Evolutionary conservation across 92 coral and sea anemone genomes (phyloP), one percentile per base, ranked within the genome.

Genomic region (Epizoanthus stellaris): DNA sequence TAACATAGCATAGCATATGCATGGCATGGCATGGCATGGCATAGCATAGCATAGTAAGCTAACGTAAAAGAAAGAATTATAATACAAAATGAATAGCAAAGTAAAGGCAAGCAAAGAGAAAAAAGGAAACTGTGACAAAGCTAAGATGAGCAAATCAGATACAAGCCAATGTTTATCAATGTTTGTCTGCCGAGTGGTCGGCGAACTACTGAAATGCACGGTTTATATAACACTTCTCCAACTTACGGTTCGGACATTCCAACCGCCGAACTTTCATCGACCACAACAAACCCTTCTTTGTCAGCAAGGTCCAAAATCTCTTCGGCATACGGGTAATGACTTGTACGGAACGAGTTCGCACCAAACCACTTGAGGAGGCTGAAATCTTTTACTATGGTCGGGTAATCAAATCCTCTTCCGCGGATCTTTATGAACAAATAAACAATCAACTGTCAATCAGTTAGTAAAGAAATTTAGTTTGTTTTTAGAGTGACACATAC

Each of bases 301-400:
- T 95, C 98, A 25, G 98, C 90, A 56, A 95, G 91, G 38, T 95
- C 90, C 90, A 95, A 84, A 38, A 94, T 92, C 75, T 95, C 98
- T 80, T 93, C 91, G 4, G 98, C 89, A 75, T 92, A 94, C 71
- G 98, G 98, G 75, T 92, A 94, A 65, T 91, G 92, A 85, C 94
- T 92, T 25, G 98, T 91, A 7, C 98, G 95, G 70, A 95, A 90
- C 9, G 98, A 88, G 69, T 95, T 95, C 79, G 95, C 95, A 16
- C 98, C 95, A 85, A 95, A 93, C 98, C 98, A 95, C 25, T 91
- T 68, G 58, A 95, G 67, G 62, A 95, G 91, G 80, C 91, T 95
- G 30, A 95, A 95, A 68, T 95, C 98, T 80, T 92, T 90, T 56
- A 90, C 82, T 53, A 95, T 73, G 42, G 87, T 84, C 59, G 93